phyloP scores from a whole-genome alignment of 2,888 invertebrate species.

The Ditula angustiorana region DNA sequence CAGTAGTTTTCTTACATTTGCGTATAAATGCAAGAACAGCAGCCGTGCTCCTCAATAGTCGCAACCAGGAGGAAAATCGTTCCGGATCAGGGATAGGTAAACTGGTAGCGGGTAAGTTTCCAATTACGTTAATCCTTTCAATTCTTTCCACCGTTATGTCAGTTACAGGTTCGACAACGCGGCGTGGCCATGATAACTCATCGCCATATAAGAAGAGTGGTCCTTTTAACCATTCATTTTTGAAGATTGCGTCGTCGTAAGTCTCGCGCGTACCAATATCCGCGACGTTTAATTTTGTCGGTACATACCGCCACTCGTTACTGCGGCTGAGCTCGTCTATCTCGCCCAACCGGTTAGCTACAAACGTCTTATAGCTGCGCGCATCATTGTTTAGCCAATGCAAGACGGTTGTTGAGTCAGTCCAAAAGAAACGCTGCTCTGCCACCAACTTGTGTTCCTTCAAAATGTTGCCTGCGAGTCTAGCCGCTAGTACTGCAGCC shows the following conservation, averaged over 20 bases:
- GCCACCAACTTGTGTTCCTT: too few species aligned
- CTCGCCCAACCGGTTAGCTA: constrained; percentile 34
- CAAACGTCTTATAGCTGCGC: constrained; percentile 49
- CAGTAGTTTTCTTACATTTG: neutral
- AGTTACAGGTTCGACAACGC: neutral
- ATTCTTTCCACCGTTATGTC: neutral
- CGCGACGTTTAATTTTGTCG: constrained; percentile 33
- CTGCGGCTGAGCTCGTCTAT: constrained; percentile 7
- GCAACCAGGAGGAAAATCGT: neutral
- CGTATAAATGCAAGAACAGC: neutral
- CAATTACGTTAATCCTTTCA: neutral
- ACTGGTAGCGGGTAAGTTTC: neutral
- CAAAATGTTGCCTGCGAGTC: too few species aligned
- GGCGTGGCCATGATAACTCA: neutral
- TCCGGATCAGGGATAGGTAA: neutral
- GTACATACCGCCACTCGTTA: constrained; percentile 14
- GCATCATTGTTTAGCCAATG: too few species aligned
- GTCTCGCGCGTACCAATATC: constrained; percentile 26
- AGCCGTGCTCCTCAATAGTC: neutral
- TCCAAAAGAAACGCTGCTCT: too few species aligned
- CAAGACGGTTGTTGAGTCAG: too few species aligned
- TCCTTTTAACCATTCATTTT: neutral
- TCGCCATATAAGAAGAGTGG: neutral
- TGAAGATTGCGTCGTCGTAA: neutral
- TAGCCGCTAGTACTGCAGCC: too few species aligned